These are phyloP conservation scores for Haliclona indistincta DNA, from an alignment of 37 sponge, comb jelly and placozoan genomes.

Conservation along the genomic window DNA sequence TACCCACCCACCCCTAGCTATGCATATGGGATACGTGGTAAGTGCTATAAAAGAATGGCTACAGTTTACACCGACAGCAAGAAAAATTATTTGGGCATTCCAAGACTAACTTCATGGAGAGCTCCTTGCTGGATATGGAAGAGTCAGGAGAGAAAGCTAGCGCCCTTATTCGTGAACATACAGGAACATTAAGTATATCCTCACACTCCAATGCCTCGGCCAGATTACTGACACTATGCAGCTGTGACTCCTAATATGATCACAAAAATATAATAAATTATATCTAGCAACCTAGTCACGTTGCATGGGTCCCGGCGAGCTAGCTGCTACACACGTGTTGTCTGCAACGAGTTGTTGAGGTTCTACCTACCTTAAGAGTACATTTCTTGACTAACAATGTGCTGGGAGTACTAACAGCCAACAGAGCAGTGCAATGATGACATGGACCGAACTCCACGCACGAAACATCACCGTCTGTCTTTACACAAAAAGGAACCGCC, in stretches of 20 bases:
- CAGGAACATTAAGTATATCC: not conserved
- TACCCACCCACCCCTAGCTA: too few relatives aligned
- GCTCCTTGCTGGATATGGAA: too few relatives aligned
- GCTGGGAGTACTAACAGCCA: not conserved
- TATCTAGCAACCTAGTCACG: not conserved
- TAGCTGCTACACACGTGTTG: too few relatives aligned
- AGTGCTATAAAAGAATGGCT: too few relatives aligned
- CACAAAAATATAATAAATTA: not conserved
- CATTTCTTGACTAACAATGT: not conserved
- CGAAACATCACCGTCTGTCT: not conserved
- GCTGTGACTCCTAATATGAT: not conserved
- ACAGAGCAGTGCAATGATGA: not conserved
- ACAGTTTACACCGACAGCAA: too few relatives aligned
- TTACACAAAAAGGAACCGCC: not conserved
- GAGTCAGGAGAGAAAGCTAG: too few relatives aligned
- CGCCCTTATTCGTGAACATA: not conserved
- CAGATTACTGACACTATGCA: not conserved
- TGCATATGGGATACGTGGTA: too few relatives aligned
- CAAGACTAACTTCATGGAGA: too few relatives aligned
- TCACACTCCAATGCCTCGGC: not conserved
- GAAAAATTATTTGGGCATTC: too few relatives aligned
- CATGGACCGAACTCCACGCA: not conserved
- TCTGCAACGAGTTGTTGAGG: too few relatives aligned
- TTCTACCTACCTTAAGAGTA: not conserved
- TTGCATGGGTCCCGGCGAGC: too few relatives aligned